phyloP scores from a whole-genome alignment of 2,888 invertebrate species.

The Phaonia tiefii region DNA sequence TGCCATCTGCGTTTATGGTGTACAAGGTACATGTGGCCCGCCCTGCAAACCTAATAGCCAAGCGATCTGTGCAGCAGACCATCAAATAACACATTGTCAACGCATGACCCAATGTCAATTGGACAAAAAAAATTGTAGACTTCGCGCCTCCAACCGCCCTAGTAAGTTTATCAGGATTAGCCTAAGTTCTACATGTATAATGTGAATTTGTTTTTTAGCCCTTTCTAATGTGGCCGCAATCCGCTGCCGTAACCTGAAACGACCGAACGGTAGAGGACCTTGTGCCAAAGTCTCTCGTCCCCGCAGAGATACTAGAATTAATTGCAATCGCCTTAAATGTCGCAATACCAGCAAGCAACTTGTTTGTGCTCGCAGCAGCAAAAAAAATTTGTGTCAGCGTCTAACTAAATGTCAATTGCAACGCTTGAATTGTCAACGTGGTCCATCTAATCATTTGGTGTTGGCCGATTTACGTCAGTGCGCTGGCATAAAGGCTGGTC shows the following conservation, averaged over 20 bases:
- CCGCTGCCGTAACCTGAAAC: slow-evolving; percentile 52
- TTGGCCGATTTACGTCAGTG: slow-evolving; percentile 26
- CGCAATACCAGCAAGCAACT: slow-evolving; percentile 47
- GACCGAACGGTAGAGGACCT: slow-evolving; percentile 42
- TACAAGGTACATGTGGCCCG: slow-evolving; percentile 30
- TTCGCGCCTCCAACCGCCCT: neutral
- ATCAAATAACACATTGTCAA: slow-evolving; percentile 64
- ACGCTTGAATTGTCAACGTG: slow-evolving; percentile 70
- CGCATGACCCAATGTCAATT: slow-evolving; percentile 70
- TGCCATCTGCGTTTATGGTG: slow-evolving; percentile 42
- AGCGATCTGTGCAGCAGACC: slow-evolving; percentile 69
- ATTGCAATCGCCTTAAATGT: slow-evolving; percentile 51
- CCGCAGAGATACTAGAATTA: slow-evolving; percentile 10
- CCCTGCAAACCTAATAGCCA: slow-evolving; percentile 64
- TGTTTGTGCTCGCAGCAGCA: slow-evolving; percentile 68
- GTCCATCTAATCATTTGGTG: slow-evolving; percentile 23
- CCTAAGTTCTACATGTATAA: neutral
- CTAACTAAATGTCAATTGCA: slow-evolving; percentile 71
- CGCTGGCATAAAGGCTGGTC: slow-evolving; percentile 60
- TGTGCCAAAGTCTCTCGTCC: slow-evolving; percentile 43
- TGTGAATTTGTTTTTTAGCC: neutral
- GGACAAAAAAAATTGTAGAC: slow-evolving; percentile 72
- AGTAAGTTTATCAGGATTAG: slow-evolving; percentile 33
- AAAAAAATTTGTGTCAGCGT: slow-evolving; percentile 64
- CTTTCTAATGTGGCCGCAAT: neutral